These are phyloP conservation scores for Mnemiopsis leidyi DNA, from an alignment of 37 sponge, comb jelly and placozoan genomes.

Conservation along the genomic window DNA sequence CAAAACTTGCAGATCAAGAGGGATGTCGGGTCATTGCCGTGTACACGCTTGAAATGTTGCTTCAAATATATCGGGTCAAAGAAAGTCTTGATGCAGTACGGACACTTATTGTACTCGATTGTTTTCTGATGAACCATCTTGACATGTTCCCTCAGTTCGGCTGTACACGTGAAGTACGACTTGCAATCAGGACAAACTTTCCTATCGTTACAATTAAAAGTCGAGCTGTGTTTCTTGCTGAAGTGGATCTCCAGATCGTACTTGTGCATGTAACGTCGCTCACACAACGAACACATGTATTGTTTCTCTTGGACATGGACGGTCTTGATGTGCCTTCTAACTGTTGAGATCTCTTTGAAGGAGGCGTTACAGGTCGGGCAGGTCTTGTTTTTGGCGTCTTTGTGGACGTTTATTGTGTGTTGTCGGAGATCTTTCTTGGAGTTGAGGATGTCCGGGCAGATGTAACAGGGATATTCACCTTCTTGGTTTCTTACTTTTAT, in stretches of 20 bases:
- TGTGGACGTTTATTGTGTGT: conserved; percentile 1
- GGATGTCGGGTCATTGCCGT: neutral
- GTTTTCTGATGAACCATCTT: neutral
- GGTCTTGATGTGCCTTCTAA: conserved; percentile 12
- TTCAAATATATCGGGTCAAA: conserved; percentile 9
- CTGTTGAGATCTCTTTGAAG: conserved; percentile 7
- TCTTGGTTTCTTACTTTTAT: neutral
- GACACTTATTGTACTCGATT: neutral
- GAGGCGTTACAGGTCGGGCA: neutral
- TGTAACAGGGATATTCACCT: conserved; percentile 35
- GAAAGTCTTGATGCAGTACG: conserved; percentile 19
- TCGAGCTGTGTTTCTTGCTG: neutral
- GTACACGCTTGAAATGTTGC: conserved; percentile 6
- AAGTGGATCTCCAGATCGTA: conserved; percentile 25
- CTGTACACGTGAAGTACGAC: neutral
- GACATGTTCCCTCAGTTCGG: neutral
- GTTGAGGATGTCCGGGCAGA: neutral
- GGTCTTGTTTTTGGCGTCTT: neutral
- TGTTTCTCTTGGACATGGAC: conserved; percentile 4
- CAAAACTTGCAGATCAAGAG: neutral
- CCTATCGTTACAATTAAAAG: neutral
- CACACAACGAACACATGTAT: neutral
- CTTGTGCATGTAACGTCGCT: conserved; percentile 3
- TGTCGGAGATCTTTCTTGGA: conserved; percentile 41
- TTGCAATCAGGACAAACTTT: neutral